phyloP scores from a whole-genome alignment of 2,888 invertebrate species.

The Onthophagus sagittarius region DNA sequence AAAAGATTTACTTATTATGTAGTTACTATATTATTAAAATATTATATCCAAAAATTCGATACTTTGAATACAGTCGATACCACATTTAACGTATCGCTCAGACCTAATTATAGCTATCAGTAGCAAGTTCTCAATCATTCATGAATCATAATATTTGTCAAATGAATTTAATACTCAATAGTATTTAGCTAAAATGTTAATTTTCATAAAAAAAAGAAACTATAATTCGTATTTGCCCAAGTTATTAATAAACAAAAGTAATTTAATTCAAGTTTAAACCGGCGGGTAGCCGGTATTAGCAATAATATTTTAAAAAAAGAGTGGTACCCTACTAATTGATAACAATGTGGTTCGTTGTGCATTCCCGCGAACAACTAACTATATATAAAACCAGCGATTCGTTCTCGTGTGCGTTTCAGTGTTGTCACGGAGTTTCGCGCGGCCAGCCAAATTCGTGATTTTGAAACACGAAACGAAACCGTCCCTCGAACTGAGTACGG shows the following conservation, averaged over 20 bases:
- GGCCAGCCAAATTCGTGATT: neutral
- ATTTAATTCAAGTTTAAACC: neutral
- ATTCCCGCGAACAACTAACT: neutral
- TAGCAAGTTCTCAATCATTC: no score
- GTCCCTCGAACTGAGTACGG: conserved; percentile 26
- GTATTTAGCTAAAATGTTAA: no score
- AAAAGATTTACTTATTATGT: no score
- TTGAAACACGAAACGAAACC: neutral
- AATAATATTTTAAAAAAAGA: neutral
- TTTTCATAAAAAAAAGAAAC: neutral
- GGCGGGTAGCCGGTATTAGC: neutral
- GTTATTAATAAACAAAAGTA: neutral
- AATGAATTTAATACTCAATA: no score
- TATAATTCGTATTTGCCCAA: neutral
- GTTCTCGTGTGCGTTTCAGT: conserved; percentile 12
- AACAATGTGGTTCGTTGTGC: neutral
- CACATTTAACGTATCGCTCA: no score
- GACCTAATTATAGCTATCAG: no score
- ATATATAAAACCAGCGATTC: neutral
- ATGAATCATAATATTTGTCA: no score
- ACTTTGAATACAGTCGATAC: no score
- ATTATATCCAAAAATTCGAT: no score
- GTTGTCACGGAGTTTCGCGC: conserved; percentile 9
- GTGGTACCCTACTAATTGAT: neutral
- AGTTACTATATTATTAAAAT: no score